A percentile compares a stretch with the other conserved stretches of the same genome.
phyloP scores from a whole-genome alignment of 2,888 invertebrate species.

The Hyposoter dolosus region DNA sequence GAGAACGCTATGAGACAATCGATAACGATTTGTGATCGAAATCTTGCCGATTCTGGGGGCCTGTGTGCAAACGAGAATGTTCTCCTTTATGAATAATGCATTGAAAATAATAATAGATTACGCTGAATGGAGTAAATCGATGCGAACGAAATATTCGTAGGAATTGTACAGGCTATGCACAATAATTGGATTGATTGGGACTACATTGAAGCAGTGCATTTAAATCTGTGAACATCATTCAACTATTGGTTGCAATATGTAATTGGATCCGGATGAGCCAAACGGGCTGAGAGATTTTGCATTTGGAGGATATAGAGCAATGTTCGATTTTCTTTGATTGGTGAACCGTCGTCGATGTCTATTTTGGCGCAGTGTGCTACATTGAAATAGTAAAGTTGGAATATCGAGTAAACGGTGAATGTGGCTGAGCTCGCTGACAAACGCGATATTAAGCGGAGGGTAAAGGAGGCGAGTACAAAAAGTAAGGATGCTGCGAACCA shows the following conservation, averaged over 20 bases:
- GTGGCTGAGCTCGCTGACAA: conserved; percentile 2
- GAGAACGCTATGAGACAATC: not conserved
- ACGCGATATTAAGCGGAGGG: not conserved
- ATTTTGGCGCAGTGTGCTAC: not conserved
- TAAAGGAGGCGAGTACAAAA: conserved; percentile 17
- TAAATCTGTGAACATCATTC: not conserved
- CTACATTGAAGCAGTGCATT: not conserved
- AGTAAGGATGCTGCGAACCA: conserved; percentile 37
- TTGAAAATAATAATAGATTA: conserved; percentile 1
- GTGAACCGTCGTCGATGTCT: conserved; percentile 28
- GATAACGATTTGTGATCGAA: conserved; percentile 22
- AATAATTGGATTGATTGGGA: conserved; percentile 43
- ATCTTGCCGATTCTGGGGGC: conserved; percentile 27
- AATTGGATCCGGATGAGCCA: conserved; percentile 23
- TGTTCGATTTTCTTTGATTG: conserved; percentile 33
- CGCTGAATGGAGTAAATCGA: conserved; percentile 1
- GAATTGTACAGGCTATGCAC: not conserved
- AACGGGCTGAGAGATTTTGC: not conserved
- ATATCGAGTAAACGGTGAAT: conserved; percentile 48
- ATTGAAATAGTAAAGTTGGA: conserved; percentile 46
- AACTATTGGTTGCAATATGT: conserved; percentile 22
- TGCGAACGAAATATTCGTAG: not conserved
- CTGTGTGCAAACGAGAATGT: conserved; percentile 23
- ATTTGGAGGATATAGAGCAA: not conserved
- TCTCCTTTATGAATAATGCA: conserved; percentile 41